phyloP scores from a whole-genome alignment of 2,888 invertebrate species.

The Dromius quadrimaculatus region DNA sequence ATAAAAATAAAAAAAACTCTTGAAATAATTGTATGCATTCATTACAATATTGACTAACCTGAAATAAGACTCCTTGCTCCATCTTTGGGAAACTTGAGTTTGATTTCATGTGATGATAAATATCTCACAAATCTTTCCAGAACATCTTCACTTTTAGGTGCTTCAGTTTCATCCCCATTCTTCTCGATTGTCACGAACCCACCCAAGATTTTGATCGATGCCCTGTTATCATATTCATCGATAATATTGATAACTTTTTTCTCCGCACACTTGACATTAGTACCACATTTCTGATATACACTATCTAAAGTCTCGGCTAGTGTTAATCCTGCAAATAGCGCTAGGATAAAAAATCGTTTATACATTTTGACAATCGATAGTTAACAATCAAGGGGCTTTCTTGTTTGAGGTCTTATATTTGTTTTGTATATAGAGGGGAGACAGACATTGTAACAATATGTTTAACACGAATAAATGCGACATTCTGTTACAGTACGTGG shows the following conservation, averaged over 20 bases:
- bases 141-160: constrained; percentile 63
- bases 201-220: constrained; percentile 65
- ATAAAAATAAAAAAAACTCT: too few relatives aligned
- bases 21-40: too few relatives aligned
- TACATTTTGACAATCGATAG: constrained; percentile 41
- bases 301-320: constrained; percentile 51
- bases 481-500: constrained; percentile 62
- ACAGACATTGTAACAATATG: constrained; percentile 57
- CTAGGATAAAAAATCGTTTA: constrained; percentile 42
- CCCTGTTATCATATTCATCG: constrained; percentile 66
- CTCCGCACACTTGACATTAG: constrained; percentile 63
- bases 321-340: constrained; percentile 40
- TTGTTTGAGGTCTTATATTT: constrained; percentile 56
- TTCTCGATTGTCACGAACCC: constrained; percentile 60
- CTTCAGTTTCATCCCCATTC: constrained; percentile 58
- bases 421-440: constrained; percentile 56
- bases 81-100: constrained; percentile 64
- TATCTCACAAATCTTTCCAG: constrained; percentile 68
- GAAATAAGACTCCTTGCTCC: constrained; percentile 60
- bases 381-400: constrained; percentile 38
- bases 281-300: constrained; percentile 59
- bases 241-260: constrained; percentile 67
- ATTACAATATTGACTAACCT: too few relatives aligned
- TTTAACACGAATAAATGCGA: constrained; percentile 59
- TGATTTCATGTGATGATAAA: constrained; percentile 67